Conservation (phyloP, 92 coral and sea anemone species). For the Palythoa grandiflora region DNA sequence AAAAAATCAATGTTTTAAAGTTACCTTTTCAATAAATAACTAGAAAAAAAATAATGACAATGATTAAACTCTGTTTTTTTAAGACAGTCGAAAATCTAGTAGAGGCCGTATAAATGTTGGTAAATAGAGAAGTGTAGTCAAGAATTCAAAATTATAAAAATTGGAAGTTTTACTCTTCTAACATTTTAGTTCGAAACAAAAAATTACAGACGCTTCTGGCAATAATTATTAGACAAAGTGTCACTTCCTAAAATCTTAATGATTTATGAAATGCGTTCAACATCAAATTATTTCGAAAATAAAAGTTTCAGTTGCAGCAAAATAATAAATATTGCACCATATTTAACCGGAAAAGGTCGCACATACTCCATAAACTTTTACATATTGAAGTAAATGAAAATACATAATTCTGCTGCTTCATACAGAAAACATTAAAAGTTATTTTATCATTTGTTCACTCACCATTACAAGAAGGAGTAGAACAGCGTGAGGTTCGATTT, state of each 20-base stretch:
- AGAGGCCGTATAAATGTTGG: too few species aligned
- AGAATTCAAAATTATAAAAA: too few species aligned
- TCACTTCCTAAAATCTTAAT: too few species aligned
- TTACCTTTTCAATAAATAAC: too few species aligned
- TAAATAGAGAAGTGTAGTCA: too few species aligned
- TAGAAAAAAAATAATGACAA: too few species aligned
- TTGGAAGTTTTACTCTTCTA: not conserved
- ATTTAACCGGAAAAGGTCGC: not conserved
- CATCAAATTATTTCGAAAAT: too few species aligned
- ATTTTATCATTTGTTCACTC: not conserved
- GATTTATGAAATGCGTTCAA: too few species aligned
- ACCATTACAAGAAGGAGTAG: not conserved
- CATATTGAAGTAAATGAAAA: not conserved
- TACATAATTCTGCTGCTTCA: not conserved
- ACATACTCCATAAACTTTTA: not conserved
- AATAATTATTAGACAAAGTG: too few species aligned
- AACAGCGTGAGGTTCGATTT: slow-evolving; percentile 4
- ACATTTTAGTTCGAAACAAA: not conserved
- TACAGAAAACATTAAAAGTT: not conserved
- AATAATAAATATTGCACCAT: not conserved
- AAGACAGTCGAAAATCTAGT: too few species aligned
- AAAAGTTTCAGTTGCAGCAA: not conserved
- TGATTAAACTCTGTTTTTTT: too few species aligned
- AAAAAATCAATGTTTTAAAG: not conserved
- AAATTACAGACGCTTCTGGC: not conserved